Percentiles rank a stretch among this genome's conserved stretches.
These are phyloP conservation scores for Prinia subflava DNA, from an alignment of 2,113 vertebrate genomes.

Conservation along the genomic window DNA sequence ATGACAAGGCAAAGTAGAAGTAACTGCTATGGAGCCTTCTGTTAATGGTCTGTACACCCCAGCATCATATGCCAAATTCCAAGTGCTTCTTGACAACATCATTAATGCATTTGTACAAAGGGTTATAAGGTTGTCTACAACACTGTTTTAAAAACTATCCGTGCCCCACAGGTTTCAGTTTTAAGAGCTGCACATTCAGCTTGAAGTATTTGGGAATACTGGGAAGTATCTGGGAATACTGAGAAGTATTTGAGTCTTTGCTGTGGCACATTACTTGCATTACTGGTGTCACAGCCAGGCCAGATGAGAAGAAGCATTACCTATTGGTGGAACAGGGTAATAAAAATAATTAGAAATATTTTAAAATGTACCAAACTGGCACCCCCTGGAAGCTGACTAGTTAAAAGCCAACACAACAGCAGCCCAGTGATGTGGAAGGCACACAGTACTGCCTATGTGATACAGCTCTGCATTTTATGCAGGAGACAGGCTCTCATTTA, in stretches of 20 bases:
- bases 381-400: not conserved
- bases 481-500: not conserved
- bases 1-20: not conserved
- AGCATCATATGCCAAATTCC: not conserved
- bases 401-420: not conserved
- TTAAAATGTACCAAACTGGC: not conserved
- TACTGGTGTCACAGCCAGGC: not conserved
- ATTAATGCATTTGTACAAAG: not conserved
- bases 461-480: not conserved
- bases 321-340: fast-evolving
- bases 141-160: not conserved
- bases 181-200: not conserved
- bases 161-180: not conserved
- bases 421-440: not conserved
- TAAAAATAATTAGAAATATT: not conserved
- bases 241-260: not conserved
- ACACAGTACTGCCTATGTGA: fast-evolving
- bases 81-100: not conserved
- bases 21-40: not conserved
- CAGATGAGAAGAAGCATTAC: not conserved
- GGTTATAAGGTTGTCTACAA: not conserved
- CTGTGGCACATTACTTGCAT: not conserved
- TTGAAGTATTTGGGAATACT: too few relatives aligned
- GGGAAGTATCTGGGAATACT: too few relatives aligned
- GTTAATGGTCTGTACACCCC: not conserved